These are phyloP conservation scores for Argya squamiceps DNA, from an alignment of 2,797 vertebrate genomes.

Conservation along the genomic window DNA sequence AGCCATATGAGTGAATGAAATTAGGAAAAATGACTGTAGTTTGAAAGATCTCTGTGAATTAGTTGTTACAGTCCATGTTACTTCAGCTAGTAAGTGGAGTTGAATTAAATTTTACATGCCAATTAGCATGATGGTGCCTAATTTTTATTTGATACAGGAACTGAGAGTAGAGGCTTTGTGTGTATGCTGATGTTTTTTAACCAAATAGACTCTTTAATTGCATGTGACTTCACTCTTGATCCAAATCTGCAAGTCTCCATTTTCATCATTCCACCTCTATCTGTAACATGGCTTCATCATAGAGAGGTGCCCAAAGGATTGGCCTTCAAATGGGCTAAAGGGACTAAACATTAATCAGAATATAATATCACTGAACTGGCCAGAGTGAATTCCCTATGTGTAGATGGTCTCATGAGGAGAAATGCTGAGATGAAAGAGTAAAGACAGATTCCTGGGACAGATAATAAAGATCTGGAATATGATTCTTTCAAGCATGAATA, in stretches of 20 bases:
- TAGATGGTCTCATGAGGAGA: background rate
- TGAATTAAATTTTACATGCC: background rate
- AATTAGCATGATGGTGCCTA: background rate
- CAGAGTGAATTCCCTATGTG: background rate
- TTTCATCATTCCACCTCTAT: background rate
- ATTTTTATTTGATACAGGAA: background rate
- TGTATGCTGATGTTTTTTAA: background rate
- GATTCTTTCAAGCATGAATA: background rate
- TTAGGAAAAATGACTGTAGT: background rate
- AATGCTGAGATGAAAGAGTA: background rate
- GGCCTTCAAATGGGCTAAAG: background rate
- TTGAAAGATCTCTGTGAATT: background rate
- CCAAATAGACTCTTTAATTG: background rate
- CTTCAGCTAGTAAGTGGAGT: background rate
- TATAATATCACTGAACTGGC: background rate
- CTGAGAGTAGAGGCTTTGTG: rapidly evolving
- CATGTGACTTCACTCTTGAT: background rate
- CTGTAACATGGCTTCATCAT: background rate
- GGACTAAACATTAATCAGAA: background rate
- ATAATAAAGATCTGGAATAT: background rate
- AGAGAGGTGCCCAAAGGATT: background rate
- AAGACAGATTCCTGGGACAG: background rate
- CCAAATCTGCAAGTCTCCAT: background rate
- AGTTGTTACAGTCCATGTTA: background rate
- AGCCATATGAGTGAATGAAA: background rate